Evolutionary conservation across 64 coral and sea anemone genomes (phyloP), one percentile per base, ranked within the genome.

Genomic region (Astreopora myriophthalma): DNA sequence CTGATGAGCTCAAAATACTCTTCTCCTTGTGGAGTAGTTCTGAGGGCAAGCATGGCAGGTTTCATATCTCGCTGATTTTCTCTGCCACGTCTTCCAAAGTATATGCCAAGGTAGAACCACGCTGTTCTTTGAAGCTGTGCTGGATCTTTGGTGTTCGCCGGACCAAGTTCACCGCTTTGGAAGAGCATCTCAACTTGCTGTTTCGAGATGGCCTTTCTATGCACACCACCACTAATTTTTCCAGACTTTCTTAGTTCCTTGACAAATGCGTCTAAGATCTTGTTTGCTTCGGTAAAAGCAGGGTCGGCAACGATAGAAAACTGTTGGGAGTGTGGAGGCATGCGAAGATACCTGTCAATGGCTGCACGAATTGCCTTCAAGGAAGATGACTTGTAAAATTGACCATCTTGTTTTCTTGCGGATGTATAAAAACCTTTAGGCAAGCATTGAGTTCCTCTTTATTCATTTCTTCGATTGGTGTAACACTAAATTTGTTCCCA

Each of bases 281-380:
- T 26, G 33, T 85, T 92, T 26, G 90, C 68, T 83, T 82, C 38
- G 2, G 2, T 49, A 27, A 91, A 91, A 48, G 10, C 89, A 5
- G 76, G 27, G 65, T 91, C 64, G 23, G n/a, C 65, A 36, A 71
- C 24, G 17, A 90, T 81, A 3, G 64, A 57, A 60, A 88, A 88
- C 23, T 68, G 64, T 2, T 23, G 14, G 73, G 76, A 81, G 28
- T 84, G 70, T 14, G 75, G 85, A 17, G 92, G 48, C 24, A 7
- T 27, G 51, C 64, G 87, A 23, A 88, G 78, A 71, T 69, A 73
- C 9, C 85, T 32, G 75, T 88, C 85, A 82, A 73, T 72, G 27
- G 92, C 85, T 37, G 76, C 85, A 34, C 85, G 33, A 37, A 93
- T 79, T 3, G 73, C 48, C 57, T 87, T 93, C 10, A 82, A 68